Conservation (phyloP, 2,797 vertebrate species). For the Chanos chanos region DNA sequence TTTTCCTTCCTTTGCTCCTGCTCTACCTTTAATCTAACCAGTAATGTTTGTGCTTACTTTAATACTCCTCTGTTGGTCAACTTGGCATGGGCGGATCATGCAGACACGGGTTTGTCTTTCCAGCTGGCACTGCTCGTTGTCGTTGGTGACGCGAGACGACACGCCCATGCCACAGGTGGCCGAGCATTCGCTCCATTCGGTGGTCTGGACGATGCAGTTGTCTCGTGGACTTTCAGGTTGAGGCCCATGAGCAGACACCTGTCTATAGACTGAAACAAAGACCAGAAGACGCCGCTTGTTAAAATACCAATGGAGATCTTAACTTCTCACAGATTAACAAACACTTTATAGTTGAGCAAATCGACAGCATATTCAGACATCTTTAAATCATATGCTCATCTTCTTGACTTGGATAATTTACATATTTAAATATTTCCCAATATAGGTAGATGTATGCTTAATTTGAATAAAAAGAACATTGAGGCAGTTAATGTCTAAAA, state of each 20-base stretch:
- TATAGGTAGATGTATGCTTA: no score
- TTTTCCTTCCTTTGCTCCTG: not conserved
- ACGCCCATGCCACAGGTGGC: slow-evolving; percentile 73
- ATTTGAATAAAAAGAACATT: no score
- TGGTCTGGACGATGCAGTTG: slow-evolving; percentile 78
- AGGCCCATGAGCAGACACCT: slow-evolving; percentile 32
- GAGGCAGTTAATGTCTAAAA: no score
- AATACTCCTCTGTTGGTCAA: slow-evolving; percentile 51
- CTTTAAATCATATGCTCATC: no score
- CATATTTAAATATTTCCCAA: no score
- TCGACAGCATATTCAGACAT: no score
- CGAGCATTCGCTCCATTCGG: slow-evolving; percentile 72
- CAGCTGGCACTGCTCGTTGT: slow-evolving; percentile 71
- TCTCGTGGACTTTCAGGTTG: slow-evolving; percentile 59
- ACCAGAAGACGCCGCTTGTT: no score
- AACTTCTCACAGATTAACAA: no score
- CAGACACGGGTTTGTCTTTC: slow-evolving; percentile 74
- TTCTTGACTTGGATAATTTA: no score
- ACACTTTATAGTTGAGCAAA: no score
- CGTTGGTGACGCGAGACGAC: slow-evolving; percentile 71
- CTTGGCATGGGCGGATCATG: slow-evolving; percentile 67
- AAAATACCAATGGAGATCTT: no score
- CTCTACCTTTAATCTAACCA: no score
- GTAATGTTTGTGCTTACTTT: slow-evolving; percentile 65
- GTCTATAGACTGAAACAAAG: slow-evolving; percentile 57